Conservation (phyloP, 2,797 vertebrate genomes). For the Spinus olivaceus region DNA sequence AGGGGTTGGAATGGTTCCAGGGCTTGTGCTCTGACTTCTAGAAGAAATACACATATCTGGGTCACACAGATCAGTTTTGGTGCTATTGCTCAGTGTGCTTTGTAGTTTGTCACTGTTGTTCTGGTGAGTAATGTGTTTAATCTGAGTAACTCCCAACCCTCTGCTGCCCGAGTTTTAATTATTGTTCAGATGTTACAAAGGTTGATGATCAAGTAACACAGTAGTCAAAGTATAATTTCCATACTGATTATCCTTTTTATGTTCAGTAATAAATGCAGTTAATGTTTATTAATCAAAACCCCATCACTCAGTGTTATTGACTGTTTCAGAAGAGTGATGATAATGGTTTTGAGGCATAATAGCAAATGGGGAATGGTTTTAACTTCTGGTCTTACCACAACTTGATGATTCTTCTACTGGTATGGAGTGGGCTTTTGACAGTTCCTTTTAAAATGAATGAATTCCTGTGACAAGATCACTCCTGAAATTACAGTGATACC, state of each 20-base stretch:
- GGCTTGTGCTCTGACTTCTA: neutral
- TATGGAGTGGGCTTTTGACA: neutral
- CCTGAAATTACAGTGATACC: neutral
- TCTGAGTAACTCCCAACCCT: neutral
- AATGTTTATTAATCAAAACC: constrained; percentile 48
- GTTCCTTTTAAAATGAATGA: neutral
- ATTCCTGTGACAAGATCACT: neutral
- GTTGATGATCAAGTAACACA: constrained; percentile 31
- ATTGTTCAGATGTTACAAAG: constrained; percentile 55
- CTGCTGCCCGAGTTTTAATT: neutral
- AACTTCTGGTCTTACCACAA: neutral
- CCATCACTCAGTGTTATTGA: neutral
- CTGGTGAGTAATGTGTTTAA: neutral
- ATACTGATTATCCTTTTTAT: constrained; percentile 32
- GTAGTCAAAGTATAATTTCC: constrained; percentile 18
- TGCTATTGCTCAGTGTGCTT: neutral
- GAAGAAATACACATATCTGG: neutral
- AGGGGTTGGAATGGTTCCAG: neutral
- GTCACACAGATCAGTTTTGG: neutral
- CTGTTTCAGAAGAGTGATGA: neutral
- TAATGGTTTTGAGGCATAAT: constrained; percentile 10
- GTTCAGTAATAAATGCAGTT: constrained; percentile 51
- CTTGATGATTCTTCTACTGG: neutral
- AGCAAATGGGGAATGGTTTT: neutral
- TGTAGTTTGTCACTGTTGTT: neutral